Base-by-base conservation (phyloP, 2,113 vertebrate species). In the Leucoraja erinaceus region DNA sequence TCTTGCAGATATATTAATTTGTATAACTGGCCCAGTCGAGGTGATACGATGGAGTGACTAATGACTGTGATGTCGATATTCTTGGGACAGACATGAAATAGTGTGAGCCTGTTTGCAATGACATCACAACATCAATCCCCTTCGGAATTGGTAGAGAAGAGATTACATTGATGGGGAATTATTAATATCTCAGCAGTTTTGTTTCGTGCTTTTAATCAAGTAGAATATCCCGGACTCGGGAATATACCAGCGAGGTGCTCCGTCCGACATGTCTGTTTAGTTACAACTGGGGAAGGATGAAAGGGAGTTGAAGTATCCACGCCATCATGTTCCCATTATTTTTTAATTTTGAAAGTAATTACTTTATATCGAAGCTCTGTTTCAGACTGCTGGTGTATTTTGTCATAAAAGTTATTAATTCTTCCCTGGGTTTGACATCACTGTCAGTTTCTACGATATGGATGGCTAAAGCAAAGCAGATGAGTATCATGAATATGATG, bases 401-500 rank as follows among this genome's bases (percentile, higher is more conserved):
- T 16, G 25, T 72, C 18, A 72, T 72, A 91, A 72, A 91, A 38
- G 61, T 91, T 68, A 91, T 68, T 91, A 72, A 91, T 68, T 91
- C 38, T 25, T 28, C 28, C 63, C 28, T 86, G 83, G 78, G 83
- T 31, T 86, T 86, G 56, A 86, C 56, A 61, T 59, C 28, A n/a
- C 56, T 86, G 83, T 63, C 56, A 12, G 56, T 31, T 86, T 61
- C 61, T 56, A 86, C 63, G 61, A 86, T 86, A 14, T 31, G 83
- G 38, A 47, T 47, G 38, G 38, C 38, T 47, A 47, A 47, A 18
- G 63, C 31, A 72, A 72, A 11, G 7, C 18, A 91, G 88, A 20
- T 72, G 88, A 72, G 72, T 72, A 72, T 68, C 88, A 18, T 38
- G 66, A 25, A 91, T 91, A 22, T 72, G 10, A 91, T 91, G 70